phyloP scores from a whole-genome alignment of 2,113 vertebrate genomes.

The Kryptolebias marmoratus region DNA sequence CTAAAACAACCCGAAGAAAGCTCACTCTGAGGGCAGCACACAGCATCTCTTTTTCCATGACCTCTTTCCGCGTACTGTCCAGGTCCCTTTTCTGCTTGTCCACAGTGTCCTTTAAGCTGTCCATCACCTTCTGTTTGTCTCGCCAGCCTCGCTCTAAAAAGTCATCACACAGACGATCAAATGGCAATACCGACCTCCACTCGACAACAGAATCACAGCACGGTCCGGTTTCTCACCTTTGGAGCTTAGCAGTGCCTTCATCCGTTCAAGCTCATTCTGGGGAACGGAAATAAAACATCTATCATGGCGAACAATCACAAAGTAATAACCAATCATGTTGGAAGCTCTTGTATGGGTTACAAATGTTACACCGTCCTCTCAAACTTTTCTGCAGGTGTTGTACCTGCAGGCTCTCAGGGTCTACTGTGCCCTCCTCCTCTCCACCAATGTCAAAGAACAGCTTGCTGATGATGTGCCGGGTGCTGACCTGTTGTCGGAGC shows the following conservation, averaged over 20 bases:
- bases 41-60: conserved; percentile 87
- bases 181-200: neutral
- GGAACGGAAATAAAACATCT: conserved; percentile 37
- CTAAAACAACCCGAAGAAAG: neutral
- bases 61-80: conserved; percentile 82
- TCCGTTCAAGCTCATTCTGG: conserved; percentile 91
- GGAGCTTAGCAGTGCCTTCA: conserved; percentile 84
- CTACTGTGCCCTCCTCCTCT: conserved; percentile 80
- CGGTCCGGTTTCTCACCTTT: conserved; percentile 82
- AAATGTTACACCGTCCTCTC: neutral
- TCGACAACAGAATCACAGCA: neutral
- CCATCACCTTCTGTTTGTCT: conserved; percentile 84
- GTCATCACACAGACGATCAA: conserved; percentile 7
- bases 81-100: conserved; percentile 87
- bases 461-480: conserved; percentile 90
- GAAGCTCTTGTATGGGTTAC: neutral
- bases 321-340: neutral
- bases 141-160: conserved; percentile 87
- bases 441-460: conserved; percentile 90
- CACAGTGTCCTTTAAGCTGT: conserved; percentile 84
- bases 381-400: neutral
- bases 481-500: conserved; percentile 84
- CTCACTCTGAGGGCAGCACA: conserved; percentile 89
- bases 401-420: conserved; percentile 93
- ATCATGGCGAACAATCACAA: too few species aligned